These are phyloP conservation scores for Vulpes vulpes DNA, from an alignment of 2,113 vertebrate species.

Conservation along the genomic window DNA sequence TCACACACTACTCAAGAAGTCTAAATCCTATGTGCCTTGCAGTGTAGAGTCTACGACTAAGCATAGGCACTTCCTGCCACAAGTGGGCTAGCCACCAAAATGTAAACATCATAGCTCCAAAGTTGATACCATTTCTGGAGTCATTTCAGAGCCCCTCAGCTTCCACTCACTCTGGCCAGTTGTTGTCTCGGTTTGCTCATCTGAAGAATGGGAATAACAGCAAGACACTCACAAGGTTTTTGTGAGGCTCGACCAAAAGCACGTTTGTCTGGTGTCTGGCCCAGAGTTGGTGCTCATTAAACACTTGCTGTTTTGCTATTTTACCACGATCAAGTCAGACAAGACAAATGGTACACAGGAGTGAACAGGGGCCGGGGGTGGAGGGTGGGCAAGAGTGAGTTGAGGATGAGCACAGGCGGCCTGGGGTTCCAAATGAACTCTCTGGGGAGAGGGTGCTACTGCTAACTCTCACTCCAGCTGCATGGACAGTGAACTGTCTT, in stretches of 20 bases:
- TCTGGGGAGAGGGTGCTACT: not conserved
- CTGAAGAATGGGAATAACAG: conserved; percentile 3
- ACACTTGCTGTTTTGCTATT: not conserved
- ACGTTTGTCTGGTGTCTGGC: not conserved
- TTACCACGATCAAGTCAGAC: not conserved
- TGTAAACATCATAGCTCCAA: not conserved
- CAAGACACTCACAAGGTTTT: not conserved
- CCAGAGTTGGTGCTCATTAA: not conserved
- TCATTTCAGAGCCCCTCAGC: not conserved
- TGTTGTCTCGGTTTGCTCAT: conserved; percentile 17
- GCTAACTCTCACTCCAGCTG: not conserved
- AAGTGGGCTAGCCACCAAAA: not conserved
- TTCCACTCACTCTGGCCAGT: not conserved
- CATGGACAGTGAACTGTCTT: not conserved
- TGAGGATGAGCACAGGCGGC: not conserved
- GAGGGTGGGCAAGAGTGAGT: not conserved
- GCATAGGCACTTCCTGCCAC: not conserved
- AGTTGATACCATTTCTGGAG: not conserved
- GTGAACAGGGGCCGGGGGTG: not conserved
- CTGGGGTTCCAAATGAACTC: not conserved
- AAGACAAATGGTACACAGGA: not conserved
- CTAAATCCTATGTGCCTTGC: not conserved
- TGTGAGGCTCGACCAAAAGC: not conserved
- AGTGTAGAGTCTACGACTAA: not conserved
- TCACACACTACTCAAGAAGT: not conserved